A percentile compares a stretch with the other conserved stretches of the same genome.
Evolutionary conservation across 2,113 vertebrate species (phyloP).

Genomic region (Ciconia maguari): DNA sequence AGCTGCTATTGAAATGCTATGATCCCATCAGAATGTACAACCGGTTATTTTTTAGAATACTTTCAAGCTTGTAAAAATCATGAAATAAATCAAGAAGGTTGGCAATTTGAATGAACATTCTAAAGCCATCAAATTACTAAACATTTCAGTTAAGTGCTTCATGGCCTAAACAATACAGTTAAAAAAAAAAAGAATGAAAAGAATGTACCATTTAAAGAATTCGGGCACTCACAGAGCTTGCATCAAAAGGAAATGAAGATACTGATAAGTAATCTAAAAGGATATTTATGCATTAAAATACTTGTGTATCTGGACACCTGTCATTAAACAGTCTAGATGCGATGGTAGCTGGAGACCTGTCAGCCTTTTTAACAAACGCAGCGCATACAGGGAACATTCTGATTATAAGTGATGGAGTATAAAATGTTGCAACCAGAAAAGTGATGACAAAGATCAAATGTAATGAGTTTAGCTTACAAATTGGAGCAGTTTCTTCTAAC

Average conservation of each 20-base stretch:
- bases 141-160: background rate
- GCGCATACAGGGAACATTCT: background rate
- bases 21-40: background rate
- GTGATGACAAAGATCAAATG: background rate
- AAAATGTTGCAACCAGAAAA: background rate
- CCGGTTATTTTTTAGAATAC: background rate
- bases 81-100: conserved; percentile 9
- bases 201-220: background rate
- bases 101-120: conserved; percentile 9
- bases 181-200: background rate
- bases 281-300: conserved; percentile 13
- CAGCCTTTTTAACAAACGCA: conserved; percentile 6
- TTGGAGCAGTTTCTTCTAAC: background rate
- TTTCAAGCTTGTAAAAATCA: conserved; percentile 1
- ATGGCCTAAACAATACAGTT: background rate
- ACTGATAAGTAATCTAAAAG: background rate
- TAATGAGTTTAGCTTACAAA: background rate
- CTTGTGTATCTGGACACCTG: background rate
- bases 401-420: background rate
- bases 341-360: background rate
- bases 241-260: background rate
- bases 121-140: background rate
- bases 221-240: background rate
- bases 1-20: background rate
- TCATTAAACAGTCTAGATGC: background rate